Base-by-base conservation (phyloP, 2,113 vertebrate genomes). In the Pygoscelis adeliae region DNA sequence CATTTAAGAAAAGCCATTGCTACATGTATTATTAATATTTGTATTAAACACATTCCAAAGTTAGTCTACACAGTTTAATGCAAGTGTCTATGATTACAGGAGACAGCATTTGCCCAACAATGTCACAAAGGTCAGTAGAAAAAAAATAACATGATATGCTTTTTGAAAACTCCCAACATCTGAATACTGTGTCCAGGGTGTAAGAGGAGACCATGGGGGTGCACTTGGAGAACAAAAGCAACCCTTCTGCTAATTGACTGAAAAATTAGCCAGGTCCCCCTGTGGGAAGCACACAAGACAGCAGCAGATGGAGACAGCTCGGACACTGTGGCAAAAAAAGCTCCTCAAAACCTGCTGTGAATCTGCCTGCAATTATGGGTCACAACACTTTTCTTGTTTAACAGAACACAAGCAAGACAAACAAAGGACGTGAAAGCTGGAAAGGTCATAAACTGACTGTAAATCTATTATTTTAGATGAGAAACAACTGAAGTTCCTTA, bases 201-300 rank as follows among this genome's bases (percentile, higher is more conserved):
- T 99, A 98, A 99, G 98, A 96, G 95, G 98, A 99, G 98, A 98
- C 98, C 98, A 97, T 97, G 98, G 98, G 99, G 99, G 98, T 94
- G 95, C 70, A 83, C 96, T 74, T 93, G 97, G 98, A 98, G 98
- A 99, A 99, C 99, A 99, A 99, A 99, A 99, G 99, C 98, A 96
- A 98, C 98, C 99, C 99, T 99, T 99, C 99, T 99, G 99, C 99
- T 99, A 99, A 99, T 99, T 99, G 99, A 99, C 99, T 99, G 99
- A 99, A 99, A 99, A 99, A 99, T 99, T 99, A 99, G 99, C 99
- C 98, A 94, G 97, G 98, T 95, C 97, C 96, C 99, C 99, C 98
- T 98, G 94, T 98, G 99, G 99, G 99, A 99, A 98, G 94, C 85
- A 79, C 97, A 96, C 93, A 98, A 98, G 98, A 98, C 99, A 96